Conservation (phyloP, 2,888 invertebrate genomes). For the Eupeodes luniger region DNA sequence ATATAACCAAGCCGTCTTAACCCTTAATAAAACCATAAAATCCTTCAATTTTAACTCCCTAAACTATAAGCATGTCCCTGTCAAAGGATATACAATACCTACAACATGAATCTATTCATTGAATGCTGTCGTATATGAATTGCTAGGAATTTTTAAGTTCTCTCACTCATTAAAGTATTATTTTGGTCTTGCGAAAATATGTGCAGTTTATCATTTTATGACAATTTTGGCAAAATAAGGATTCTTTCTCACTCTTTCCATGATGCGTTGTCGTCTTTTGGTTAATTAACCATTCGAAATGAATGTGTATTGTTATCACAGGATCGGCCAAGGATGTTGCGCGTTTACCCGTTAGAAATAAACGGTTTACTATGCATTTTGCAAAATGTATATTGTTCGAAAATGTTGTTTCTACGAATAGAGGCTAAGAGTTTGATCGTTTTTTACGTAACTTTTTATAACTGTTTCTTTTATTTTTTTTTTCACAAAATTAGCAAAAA, state of each 20-base stretch:
- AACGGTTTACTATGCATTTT: slow-evolving; percentile 50
- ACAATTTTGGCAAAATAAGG: slow-evolving; percentile 62
- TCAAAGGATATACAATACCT: slow-evolving; percentile 52
- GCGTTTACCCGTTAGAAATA: slow-evolving; percentile 74
- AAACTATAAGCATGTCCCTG: slow-evolving; percentile 47
- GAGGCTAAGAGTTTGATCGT: slow-evolving; percentile 51
- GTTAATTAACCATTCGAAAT: slow-evolving; percentile 59
- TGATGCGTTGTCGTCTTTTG: neutral
- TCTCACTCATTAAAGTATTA: slow-evolving; percentile 30
- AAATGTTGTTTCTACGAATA: slow-evolving; percentile 36
- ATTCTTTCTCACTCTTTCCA: slow-evolving; percentile 25
- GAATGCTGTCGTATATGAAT: slow-evolving; percentile 10
- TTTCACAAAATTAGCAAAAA: neutral
- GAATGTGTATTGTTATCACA: slow-evolving; percentile 32
- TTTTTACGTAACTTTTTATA: slow-evolving; percentile 73
- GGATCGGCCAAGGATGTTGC: slow-evolving; percentile 61
- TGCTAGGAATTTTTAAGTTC: slow-evolving; percentile 38
- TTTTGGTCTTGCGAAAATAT: slow-evolving; percentile 54
- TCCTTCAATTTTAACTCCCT: slow-evolving; percentile 79
- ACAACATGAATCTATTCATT: slow-evolving; percentile 18
- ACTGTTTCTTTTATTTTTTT: slow-evolving; percentile 25
- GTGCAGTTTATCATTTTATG: slow-evolving; percentile 74
- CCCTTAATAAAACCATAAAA: slow-evolving; percentile 83
- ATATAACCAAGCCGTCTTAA: slow-evolving; percentile 78
- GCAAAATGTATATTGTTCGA: slow-evolving; percentile 29